A percentile compares a stretch with the other conserved stretches of the same genome.
These are phyloP conservation scores for Hemitrygon akajei DNA, from an alignment of 2,797 vertebrate species.

Conservation along the genomic window DNA sequence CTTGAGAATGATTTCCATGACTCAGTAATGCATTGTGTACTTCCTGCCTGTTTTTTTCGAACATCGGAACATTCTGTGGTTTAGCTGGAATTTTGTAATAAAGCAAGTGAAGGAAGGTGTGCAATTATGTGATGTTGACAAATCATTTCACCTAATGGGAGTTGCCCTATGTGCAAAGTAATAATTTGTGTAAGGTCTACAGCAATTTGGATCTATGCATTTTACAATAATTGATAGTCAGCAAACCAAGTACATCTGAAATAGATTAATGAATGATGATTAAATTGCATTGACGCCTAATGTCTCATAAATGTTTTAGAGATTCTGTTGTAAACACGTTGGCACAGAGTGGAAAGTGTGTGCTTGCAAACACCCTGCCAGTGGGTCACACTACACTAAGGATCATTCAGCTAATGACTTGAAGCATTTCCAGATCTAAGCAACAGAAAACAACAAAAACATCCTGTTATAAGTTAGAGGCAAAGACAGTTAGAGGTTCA, in stretches of 20 bases:
- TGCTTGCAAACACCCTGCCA: not conserved
- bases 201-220: constrained; percentile 8
- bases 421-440: not conserved
- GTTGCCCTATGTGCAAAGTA: constrained; percentile 1
- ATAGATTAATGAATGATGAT: constrained; percentile 1
- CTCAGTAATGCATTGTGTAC: no score
- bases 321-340: not conserved
- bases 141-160: not conserved
- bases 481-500: no score
- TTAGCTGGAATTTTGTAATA: not conserved
- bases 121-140: not conserved
- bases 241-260: not conserved
- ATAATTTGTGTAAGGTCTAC: not conserved
- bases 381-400: not conserved
- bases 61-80: not conserved
- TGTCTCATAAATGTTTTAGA: not conserved
- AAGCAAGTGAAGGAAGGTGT: constrained; percentile 7
- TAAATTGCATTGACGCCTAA: constrained; percentile 11
- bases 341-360: not conserved
- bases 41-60: not conserved
- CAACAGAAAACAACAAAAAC: not conserved
- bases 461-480: not conserved
- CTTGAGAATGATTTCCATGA: not conserved
- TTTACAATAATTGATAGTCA: constrained; percentile 24
- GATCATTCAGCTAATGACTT: not conserved